Evolutionary conservation across 2,797 vertebrate species (phyloP), one percentile per base, ranked within the genome.

Genomic region (Picus viridis): DNA sequence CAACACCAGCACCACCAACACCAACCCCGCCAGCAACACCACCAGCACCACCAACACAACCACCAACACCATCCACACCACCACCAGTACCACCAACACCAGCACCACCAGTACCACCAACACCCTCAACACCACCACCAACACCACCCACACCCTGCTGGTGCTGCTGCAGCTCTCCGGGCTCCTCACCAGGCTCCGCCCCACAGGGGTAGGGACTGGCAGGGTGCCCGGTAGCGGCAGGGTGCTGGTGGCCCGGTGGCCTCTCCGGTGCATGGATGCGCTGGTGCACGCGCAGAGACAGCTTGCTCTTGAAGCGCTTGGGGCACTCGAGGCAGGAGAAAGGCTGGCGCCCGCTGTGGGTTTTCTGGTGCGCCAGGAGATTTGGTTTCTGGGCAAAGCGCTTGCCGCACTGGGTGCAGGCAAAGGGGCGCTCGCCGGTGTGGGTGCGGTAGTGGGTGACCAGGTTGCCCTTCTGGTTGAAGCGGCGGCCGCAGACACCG

Each of bases 401-500:
- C 12, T 94, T 94, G 36, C 96, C 95, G 7, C 95, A 96, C 78
- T 94, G 92, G 22, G 93, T 1, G 83, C 95, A 96, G 88, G 91
- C 77, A 12, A 98, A 97, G 22, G 98, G 98, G 22, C 98, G 97
- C 84, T 97, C 97, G 2, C 98, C 98, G 0, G 98, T 99, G 98
- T 99, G 99, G 47, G 98, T 98, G 72, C 98, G 98, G 92, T 98
- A 97, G 43, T 99, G 99, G 67, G 99, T 98, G 4, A 98, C 94
- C 91, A 99, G 96, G 96, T 99, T 99, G 68, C 98, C 98, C 82
- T 98, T 98, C 97, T 99, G 99, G 64, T 98, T 99, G 97, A 99
- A 99, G 72, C 98, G 96, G 75, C 99, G 99, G 94, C 98, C 95
- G 71, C 99, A 99, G 74, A 99, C 97, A 0, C 98, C 93, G 82